Evolutionary conservation across 1,140 invertebrate genomes (phyloP).

Genomic region (Fragariocoptes setiger): DNA sequence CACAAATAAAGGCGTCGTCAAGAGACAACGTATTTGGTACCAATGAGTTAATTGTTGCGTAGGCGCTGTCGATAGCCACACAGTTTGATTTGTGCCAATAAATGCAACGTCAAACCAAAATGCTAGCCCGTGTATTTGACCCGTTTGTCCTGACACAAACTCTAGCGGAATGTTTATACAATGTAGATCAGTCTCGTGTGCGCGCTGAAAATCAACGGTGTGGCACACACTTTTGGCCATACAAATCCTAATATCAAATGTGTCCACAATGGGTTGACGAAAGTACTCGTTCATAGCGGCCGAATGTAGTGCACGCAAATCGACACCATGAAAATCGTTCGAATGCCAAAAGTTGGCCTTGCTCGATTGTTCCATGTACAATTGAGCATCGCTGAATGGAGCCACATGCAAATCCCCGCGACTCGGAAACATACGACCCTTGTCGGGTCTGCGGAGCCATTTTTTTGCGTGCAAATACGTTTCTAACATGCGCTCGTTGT

Average conservation of each 20-base stretch:
- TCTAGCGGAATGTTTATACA: conserved; percentile 77
- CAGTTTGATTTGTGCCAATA: conserved; percentile 48
- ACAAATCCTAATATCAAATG: conserved; percentile 90
- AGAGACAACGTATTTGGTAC: conserved; percentile 91
- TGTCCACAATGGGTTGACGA: conserved; percentile 90
- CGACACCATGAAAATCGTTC: conserved; percentile 87
- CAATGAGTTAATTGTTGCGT: conserved; percentile 96
- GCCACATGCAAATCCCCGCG: conserved; percentile 83
- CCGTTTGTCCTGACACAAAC: conserved; percentile 66
- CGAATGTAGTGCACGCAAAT: conserved; percentile 54
- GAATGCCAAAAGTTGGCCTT: conserved; percentile 98
- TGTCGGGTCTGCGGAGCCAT: conserved; percentile 44
- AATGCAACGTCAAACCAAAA: conserved; percentile 99
- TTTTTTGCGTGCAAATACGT: conserved; percentile 95
- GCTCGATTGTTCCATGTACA: conserved; percentile 92
- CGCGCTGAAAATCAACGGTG: conserved; percentile 74
- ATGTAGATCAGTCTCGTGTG: conserved; percentile 74
- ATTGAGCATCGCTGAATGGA: conserved; percentile 87
- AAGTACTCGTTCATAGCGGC: conserved; percentile 92
- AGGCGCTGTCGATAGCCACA: conserved; percentile 92
- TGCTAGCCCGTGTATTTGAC: conserved; percentile 79
- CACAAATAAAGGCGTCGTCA: conserved; percentile 71
- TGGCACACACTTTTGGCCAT: conserved; percentile 76
- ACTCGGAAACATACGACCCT: conserved; percentile 83
- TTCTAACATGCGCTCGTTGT: conserved; percentile 97